Base-by-base conservation (phyloP, 2,113 vertebrate genomes). In the Rousettus leschenaultii region DNA sequence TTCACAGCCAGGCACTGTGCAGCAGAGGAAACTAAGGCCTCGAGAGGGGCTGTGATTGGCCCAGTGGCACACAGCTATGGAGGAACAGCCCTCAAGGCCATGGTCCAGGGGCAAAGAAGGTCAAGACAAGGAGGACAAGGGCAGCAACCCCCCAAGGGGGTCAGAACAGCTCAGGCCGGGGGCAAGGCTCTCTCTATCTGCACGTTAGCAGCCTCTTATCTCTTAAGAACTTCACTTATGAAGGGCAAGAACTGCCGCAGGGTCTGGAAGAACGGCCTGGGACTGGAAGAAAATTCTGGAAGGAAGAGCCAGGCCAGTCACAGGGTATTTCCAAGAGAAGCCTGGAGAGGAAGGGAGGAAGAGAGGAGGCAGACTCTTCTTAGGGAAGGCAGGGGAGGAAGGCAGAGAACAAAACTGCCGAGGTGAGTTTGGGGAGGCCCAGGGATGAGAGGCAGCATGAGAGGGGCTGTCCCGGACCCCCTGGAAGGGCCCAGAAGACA, bases 191-290 rank as follows among this genome's bases (percentile, higher is more conserved):
- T 13, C 9, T 12, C 1, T 7, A 33, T 93, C 66, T 48, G 73
- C 35, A 48, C 40, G 35, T 24, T 19, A 55, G 63, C 6, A 48
- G 55, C 40, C n/a, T 21, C 48, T 80, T 55, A 18, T 79, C 51
- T 86, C 80, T 96, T 73, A 89, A 80, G 89, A 71, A 91, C 63
- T 55, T 88, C 26, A 55, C 35, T n/a, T 19, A 63, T 51, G 89
- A 91, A 78, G 59, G 61, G 73, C 92, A 95, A 78, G 90, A 84
- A 48, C 26, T 57, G 68, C 92, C 55, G 43, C 51, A 9, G 83
- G 86, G 61, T 79, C 75, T 61, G 48, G 61, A 61, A 73, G 63
- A 70, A 87, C 2, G 51, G 51, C 6, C 1, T 24, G 59, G 51
- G 35, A 53, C 30, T 35, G 30, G 57, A 93, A 68, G 43, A 55